phyloP scores from a whole-genome alignment of 2,113 vertebrate species.

The Salminus brasiliensis region DNA sequence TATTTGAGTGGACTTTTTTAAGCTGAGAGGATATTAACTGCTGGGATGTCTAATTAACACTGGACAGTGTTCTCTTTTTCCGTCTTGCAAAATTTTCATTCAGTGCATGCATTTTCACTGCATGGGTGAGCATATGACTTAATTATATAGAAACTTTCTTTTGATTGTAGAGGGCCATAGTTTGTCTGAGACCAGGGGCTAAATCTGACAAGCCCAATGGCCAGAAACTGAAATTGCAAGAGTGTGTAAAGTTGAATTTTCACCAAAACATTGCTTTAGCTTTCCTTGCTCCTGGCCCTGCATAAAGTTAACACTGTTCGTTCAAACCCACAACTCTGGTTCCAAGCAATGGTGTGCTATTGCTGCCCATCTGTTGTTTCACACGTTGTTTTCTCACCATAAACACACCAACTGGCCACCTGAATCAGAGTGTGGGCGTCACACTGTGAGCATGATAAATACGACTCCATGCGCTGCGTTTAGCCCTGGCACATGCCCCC shows the following conservation, averaged over 20 bases:
- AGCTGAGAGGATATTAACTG: no score
- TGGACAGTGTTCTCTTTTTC: no score
- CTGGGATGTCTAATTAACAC: no score
- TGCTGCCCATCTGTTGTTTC: constrained; percentile 12
- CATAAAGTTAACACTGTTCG: background rate
- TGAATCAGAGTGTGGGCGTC: constrained; percentile 25
- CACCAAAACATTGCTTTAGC: background rate
- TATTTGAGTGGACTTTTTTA: no score
- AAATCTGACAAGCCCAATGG: no score
- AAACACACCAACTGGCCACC: constrained; percentile 16
- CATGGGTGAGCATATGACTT: no score
- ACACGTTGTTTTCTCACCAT: background rate
- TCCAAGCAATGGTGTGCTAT: background rate
- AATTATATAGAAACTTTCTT: no score
- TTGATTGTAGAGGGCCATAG: no score
- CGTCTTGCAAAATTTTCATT: no score
- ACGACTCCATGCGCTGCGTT: constrained; percentile 32
- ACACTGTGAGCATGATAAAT: constrained; percentile 51
- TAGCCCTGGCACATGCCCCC: constrained; percentile 34
- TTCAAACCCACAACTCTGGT: constrained; percentile 11
- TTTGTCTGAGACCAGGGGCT: no score
- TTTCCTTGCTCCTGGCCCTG: background rate
- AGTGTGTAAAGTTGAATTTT: background rate
- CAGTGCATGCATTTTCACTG: no score
- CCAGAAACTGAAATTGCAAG: no score